These are phyloP conservation scores for Dolichomitus sp. DNA, from an alignment of 2,888 invertebrate genomes.

Conservation along the genomic window DNA sequence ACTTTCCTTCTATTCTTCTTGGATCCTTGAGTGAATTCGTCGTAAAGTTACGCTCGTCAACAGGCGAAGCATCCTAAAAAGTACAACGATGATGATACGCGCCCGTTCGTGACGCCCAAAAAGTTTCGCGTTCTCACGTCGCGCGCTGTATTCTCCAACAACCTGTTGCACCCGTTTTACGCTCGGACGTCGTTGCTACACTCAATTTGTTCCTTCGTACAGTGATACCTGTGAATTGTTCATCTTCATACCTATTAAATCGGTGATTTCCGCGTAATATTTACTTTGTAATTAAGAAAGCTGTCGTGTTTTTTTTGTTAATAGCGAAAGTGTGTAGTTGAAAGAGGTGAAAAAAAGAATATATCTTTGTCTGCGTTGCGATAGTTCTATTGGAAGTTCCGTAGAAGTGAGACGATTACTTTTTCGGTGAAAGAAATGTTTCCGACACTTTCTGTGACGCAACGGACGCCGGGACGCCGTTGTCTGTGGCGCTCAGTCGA, in stretches of 20 bases:
- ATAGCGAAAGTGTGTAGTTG: constrained; percentile 2
- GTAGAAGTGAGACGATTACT: constrained; percentile 35
- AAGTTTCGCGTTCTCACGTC: constrained; percentile 34
- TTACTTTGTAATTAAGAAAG: background rate
- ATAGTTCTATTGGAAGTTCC: background rate
- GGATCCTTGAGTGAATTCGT: background rate
- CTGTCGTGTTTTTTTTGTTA: no score
- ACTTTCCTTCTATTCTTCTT: constrained; percentile 1
- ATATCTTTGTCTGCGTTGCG: background rate
- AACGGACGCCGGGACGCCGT: constrained; percentile 66
- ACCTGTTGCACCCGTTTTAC: constrained; percentile 58
- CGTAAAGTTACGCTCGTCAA: background rate
- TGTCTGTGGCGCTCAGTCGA: constrained; percentile 48
- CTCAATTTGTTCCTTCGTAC: background rate
- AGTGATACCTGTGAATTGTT: constrained; percentile 3
- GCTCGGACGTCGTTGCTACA: constrained; percentile 22
- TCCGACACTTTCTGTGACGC: constrained; percentile 63
- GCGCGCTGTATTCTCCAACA: constrained; percentile 28
- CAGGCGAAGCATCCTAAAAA: background rate
- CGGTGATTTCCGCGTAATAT: background rate
- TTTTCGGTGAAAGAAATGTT: constrained; percentile 50
- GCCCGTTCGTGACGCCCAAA: constrained; percentile 45
- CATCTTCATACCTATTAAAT: background rate
- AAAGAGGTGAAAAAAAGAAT: background rate
- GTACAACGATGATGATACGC: constrained; percentile 19